Percentiles rank a stretch among this genome's conserved stretches.
Conservation (phyloP, 2,888 invertebrate species). For the Sesia bembeciformis region DNA sequence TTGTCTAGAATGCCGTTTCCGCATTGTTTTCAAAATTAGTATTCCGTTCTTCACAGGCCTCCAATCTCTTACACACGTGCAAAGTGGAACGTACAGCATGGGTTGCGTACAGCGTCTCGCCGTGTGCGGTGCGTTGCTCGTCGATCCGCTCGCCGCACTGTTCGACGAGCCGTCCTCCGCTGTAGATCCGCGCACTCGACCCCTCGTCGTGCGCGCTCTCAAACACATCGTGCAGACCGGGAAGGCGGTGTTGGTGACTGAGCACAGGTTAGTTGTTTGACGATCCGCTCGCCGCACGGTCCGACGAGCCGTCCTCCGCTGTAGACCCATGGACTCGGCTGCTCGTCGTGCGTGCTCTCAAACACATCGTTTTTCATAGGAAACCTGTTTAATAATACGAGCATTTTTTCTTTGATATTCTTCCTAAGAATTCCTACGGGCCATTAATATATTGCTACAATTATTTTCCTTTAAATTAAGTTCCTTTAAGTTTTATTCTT, state of each 20-base stretch:
- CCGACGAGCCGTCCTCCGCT: background rate
- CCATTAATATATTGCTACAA: too few relatives aligned
- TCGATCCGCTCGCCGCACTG: background rate
- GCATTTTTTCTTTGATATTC: too few relatives aligned
- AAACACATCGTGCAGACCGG: background rate
- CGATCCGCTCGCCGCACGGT: background rate
- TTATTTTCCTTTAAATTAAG: too few relatives aligned
- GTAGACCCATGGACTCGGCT: background rate
- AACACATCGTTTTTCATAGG: background rate
- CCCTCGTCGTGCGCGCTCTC: constrained; percentile 1
- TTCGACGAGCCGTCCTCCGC: constrained; percentile 1
- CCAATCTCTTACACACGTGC: background rate
- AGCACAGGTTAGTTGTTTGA: constrained; percentile 1
- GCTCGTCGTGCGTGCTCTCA: constrained; percentile 1
- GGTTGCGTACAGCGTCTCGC: background rate
- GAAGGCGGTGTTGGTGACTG: background rate
- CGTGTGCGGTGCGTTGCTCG: background rate
- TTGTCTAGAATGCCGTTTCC: too few relatives aligned
- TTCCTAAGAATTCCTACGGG: too few relatives aligned
- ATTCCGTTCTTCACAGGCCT: background rate
- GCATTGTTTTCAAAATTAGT: too few relatives aligned
- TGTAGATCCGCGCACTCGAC: background rate
- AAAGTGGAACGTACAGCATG: background rate
- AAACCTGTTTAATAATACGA: constrained; percentile 1
- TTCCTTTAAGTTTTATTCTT: too few relatives aligned